A percentile compares a stretch with the other conserved stretches of the same genome.
Conservation (phyloP, 2,797 vertebrate genomes). For the Sebastes matsubarae region DNA sequence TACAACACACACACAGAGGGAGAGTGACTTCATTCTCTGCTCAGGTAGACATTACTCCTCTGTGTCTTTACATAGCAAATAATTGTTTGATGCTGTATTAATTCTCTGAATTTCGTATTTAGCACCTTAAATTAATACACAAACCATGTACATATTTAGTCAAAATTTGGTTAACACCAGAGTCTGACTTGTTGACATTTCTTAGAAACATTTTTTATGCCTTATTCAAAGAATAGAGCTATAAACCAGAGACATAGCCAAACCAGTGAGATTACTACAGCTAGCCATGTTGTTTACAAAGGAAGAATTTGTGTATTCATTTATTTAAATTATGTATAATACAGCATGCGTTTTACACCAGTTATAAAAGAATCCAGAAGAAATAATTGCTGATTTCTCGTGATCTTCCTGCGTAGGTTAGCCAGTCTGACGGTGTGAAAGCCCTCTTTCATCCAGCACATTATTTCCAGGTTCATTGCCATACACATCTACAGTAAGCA, state of each 20-base stretch:
- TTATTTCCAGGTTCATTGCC: constrained; percentile 52
- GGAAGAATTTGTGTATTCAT: neutral
- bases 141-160: neutral
- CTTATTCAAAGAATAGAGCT: neutral
- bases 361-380: neutral
- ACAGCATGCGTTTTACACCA: neutral
- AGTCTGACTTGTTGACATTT: neutral
- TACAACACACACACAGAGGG: neutral
- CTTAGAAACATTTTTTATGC: neutral
- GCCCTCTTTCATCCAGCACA: constrained; percentile 37
- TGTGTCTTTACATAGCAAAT: neutral
- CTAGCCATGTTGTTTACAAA: neutral
- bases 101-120: neutral
- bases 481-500: constrained; percentile 36
- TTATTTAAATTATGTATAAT: neutral
- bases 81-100: neutral
- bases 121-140: neutral
- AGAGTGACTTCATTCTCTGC: neutral
- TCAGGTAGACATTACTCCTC: neutral
- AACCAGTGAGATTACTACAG: neutral
- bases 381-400: constrained; percentile 8
- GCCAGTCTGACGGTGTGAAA: constrained; percentile 21
- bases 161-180: neutral
- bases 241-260: neutral
- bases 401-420: constrained; percentile 31